Conservation (phyloP, 2,113 vertebrate genomes). For the Tylochromis polylepis region DNA sequence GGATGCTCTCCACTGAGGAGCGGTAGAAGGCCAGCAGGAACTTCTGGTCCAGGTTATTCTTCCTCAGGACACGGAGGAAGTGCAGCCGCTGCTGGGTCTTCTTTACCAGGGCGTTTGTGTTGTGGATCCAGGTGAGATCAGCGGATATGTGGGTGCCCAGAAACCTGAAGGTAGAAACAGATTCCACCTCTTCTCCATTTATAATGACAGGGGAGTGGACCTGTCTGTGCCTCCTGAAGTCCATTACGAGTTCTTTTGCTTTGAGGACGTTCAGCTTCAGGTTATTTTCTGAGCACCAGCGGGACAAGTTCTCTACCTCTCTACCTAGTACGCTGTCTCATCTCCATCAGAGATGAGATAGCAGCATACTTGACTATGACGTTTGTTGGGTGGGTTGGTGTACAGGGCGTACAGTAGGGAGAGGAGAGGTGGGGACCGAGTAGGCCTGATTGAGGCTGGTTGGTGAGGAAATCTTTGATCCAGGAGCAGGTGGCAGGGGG, state of each 20-base stretch:
- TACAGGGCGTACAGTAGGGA: not conserved
- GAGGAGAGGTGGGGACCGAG: not conserved
- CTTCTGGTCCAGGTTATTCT: not conserved
- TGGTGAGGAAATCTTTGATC: not conserved
- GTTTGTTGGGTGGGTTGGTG: not conserved
- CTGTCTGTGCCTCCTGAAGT: not conserved
- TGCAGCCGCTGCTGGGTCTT: not conserved
- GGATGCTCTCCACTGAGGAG: not conserved
- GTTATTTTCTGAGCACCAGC: not conserved
- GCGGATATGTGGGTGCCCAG: not conserved
- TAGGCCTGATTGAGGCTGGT: not conserved
- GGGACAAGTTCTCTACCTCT: too few relatives aligned
- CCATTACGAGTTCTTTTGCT: not conserved
- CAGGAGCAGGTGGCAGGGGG: not conserved
- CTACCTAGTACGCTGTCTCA: not conserved
- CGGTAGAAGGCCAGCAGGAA: not conserved
- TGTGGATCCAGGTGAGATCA: not conserved
- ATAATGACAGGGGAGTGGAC: not conserved
- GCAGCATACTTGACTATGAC: not conserved
- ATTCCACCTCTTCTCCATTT: not conserved
- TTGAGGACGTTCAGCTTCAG: not conserved
- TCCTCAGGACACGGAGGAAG: not conserved
- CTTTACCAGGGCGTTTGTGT: not conserved
- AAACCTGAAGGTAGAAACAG: not conserved
- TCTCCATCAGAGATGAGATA: not conserved